Evolutionary conservation across 92 coral and sea anemone genomes (phyloP), one percentile per base, ranked within the genome.

Genomic region (Phenganax subtilis): DNA sequence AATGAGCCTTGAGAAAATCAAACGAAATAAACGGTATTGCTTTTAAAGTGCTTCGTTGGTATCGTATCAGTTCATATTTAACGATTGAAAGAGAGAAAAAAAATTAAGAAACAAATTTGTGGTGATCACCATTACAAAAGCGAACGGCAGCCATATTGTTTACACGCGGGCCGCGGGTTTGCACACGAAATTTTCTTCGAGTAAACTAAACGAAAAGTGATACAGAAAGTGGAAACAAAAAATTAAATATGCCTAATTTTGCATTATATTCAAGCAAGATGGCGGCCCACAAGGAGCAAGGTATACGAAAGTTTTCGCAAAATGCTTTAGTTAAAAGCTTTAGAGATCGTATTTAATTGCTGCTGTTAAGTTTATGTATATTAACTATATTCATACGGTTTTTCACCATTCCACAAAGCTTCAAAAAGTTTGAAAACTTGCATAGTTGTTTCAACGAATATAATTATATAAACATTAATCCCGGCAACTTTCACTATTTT

Each of bases 211-310:
- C n/a, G 67, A 28, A 61, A 61, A 3, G n/a, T 61, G 9, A 12
- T 61, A 6, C 0, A 15, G 67, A 5, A 4, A 64, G 47, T 64
- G 70, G 70, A 64, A 64, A 17, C 70, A 64, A 10, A 0, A 3
- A 28, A 10, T 17, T 44, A 7, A 8, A 64, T 64, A 37, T 37
- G 2, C 47, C 47, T 37, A 1, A 37, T 37, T 37, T 37, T 37
- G 47, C 47, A 37, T 37, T 37, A 37, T 37, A 37, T 64, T 64
- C 27, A 12, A 15, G 6, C 70, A 76, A 76, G 81, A 76, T 76
- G 81, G 81, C 81, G 69, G 70, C 81, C 55, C 30, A 57, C 55
- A 57, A 14, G 17, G 69, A 76, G 70, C 69, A 57, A 68, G 73
- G 73, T 59, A 61, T 57, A 6, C 37, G 31, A 52, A 10, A 16